Base-by-base conservation (phyloP, 1,140 invertebrate genomes). In the Zaprionus kolodkinae region DNA sequence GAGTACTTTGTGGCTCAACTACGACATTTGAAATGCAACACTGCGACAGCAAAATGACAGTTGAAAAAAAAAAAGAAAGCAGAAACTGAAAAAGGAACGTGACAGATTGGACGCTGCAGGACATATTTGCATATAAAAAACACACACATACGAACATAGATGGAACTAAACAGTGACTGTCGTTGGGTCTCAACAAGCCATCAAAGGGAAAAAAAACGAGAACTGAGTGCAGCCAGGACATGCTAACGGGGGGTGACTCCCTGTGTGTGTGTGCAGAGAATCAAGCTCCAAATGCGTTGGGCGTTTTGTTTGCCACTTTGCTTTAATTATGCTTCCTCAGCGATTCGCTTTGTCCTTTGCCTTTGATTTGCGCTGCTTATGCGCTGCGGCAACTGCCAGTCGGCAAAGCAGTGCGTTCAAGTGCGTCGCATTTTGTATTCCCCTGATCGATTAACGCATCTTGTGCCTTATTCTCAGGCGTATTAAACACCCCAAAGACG, bases 281-380 rank as follows among this genome's bases (percentile, higher is more conserved):
- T 66, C 52, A 11, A 63, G 43, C 66, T 76, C 57, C 50, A 78
- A 72, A 84, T 65, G 63, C 69, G 61, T 55, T 72, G 71, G 83
- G 71, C 82, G 76, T 77, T 87, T 82, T 87, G 79, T 87, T 87
- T 82, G 83, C 76, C 72, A 84, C 77, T 78, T 84, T 71, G 65
- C 67, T 40, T 88, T 84, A 87, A 88, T 88, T 87, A 84, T 88
- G 84, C 84, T 74, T 55, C 59, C 62, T 76, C 80, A 72, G 73
- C 63, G 45, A 63, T 63, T 76, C 56, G 56, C 50, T 63, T 68
- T 76, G 50, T 66, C 55, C 57, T 69, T 61, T 61, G 33, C 36
- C 25, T 77, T 55, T 38, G 61, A 52, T 59, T 72, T 45, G n/a
- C n/a, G n/a, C 76, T 86, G 68, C 67, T 86, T 72, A 76, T 72